Conservation (phyloP, 2,797 vertebrate genomes). For the Danio choprae region DNA sequence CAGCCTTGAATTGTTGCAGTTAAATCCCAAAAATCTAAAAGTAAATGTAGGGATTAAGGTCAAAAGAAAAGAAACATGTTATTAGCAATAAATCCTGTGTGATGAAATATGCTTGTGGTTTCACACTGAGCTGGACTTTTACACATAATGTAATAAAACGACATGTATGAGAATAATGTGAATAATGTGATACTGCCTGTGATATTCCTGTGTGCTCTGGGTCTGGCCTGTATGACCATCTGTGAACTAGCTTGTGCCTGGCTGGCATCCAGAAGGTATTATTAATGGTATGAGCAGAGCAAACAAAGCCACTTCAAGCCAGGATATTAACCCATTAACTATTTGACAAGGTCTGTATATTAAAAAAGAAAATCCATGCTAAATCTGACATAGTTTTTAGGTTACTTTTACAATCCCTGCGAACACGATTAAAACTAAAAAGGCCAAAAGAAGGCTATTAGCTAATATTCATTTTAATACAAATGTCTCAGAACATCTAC, state of each 20-base stretch:
- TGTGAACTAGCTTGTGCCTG: constrained; percentile 50
- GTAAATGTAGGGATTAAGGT: constrained; percentile 33
- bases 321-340: constrained; percentile 5
- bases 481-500: too few species aligned
- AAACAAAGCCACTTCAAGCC: constrained; percentile 34
- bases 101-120: constrained; percentile 10
- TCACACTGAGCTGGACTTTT: neutral
- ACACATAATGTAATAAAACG: neutral
- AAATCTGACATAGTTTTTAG: neutral
- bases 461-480: too few species aligned
- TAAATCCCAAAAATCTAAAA: constrained; percentile 22
- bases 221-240: constrained; percentile 50
- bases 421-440: too few species aligned
- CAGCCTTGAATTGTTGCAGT: constrained; percentile 37
- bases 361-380: neutral
- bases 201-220: constrained; percentile 50
- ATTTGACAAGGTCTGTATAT: neutral
- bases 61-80: neutral
- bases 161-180: neutral
- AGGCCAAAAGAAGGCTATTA: too few species aligned
- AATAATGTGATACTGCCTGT: neutral
- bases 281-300: constrained; percentile 15
- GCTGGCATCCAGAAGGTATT: constrained; percentile 37
- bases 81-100: constrained; percentile 16
- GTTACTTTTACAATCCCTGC: too few species aligned